Evolutionary conservation across 2,888 invertebrate species (phyloP).

Genomic region (Meandrusa payeni): DNA sequence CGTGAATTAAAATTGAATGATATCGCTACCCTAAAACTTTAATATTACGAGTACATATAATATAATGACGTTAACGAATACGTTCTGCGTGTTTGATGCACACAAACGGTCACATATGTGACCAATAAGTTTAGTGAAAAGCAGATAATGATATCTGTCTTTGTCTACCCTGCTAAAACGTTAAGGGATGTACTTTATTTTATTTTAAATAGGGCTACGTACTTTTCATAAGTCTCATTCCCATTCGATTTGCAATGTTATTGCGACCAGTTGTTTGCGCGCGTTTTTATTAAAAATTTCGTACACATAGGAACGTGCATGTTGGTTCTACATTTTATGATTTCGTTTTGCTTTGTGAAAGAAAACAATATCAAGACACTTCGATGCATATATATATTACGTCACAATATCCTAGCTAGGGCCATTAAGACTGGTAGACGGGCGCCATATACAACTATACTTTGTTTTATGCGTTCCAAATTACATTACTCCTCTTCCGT

Average conservation of each 20-base stretch:
- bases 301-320: neutral
- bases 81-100: too few relatives aligned
- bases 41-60: too few relatives aligned
- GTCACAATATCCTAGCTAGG: slow-evolving; percentile 2
- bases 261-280: slow-evolving; percentile 4
- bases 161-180: too few relatives aligned
- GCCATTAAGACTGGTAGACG: neutral
- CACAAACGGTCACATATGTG: too few relatives aligned
- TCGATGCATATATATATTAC: neutral
- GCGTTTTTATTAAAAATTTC: slow-evolving; percentile 13
- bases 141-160: too few relatives aligned
- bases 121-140: too few relatives aligned
- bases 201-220: too few relatives aligned
- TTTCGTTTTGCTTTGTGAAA: slow-evolving; percentile 6
- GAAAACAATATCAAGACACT: slow-evolving; percentile 12
- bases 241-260: slow-evolving; percentile 5
- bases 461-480: slow-evolving; percentile 12
- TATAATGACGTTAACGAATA: too few relatives aligned
- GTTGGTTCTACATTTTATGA: slow-evolving; percentile 3
- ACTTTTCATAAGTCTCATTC: too few relatives aligned
- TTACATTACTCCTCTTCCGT: slow-evolving; percentile 2
- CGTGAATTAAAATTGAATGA: too few relatives aligned
- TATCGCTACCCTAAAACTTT: too few relatives aligned
- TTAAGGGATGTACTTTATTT: too few relatives aligned
- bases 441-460: neutral